Evolutionary conservation across 1,140 invertebrate genomes (phyloP), one percentile per base, ranked within the genome.

Genomic region (Venustaconcha ellipsiformis): DNA sequence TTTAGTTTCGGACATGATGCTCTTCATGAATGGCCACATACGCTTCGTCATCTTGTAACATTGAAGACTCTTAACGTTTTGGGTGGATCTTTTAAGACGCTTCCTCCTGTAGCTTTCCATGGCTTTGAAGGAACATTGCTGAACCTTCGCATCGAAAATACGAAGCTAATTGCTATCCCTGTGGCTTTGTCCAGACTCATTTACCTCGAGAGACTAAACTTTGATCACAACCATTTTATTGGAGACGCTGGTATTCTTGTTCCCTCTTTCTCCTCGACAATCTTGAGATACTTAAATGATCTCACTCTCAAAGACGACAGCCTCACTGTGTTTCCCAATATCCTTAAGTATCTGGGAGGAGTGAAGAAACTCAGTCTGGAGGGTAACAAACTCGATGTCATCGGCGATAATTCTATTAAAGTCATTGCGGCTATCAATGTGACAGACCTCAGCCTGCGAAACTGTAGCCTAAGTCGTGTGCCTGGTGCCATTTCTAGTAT

Each of bases 241-340:
- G 70, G 70, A 17, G 75, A 77, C 23, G 71, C 75, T 6, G 75
- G 75, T 3, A 58, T 77, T 56, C 48, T 77, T n/a, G 67, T 77
- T 37, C 69, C 75, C 5, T 72, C 75, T n/a, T 72, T 72, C 26
- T 30, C 26, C 26, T 58, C 18, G n/a, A 30, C 56, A n/a, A 30
- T 17, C 4, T 60, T 77, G n/a, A 56, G 12, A 3, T 13, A 77
- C 55, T 66, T 77, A 13, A 26, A 37, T 48, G 48, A 17, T 30
- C 64, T 77, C 11, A 67, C 75, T n/a, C 64, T 77, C 18, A 58
- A 60, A 18, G 75, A 77, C 62, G 75, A 77, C 57, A 59, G 60
- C 26, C 57, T 77, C 14, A 77, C 75, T 0, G 58, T 72, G 20
- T 77, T 77, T 59, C 75, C 75, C 1, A 72, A 69, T 4, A 30